These are phyloP conservation scores for Cremastobaeus sp. DNA, from an alignment of 2,888 invertebrate genomes.

Conservation along the genomic window DNA sequence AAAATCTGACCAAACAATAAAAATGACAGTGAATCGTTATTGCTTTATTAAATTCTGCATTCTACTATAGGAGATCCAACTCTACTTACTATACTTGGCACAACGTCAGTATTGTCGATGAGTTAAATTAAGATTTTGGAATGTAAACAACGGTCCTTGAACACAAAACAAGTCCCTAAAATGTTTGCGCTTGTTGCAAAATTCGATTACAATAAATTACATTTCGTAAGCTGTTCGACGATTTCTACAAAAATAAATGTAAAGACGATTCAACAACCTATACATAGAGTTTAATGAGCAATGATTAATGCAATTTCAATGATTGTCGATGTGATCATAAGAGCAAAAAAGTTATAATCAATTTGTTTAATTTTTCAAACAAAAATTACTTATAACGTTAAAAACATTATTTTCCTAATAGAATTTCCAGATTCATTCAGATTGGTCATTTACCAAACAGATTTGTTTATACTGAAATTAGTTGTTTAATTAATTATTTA, in stretches of 20 bases:
- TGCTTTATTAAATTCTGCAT: background rate
- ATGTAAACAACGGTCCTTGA: slow-evolving; percentile 20
- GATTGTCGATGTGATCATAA: slow-evolving; percentile 9
- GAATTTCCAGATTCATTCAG: too few species aligned
- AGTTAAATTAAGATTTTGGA: slow-evolving; percentile 12
- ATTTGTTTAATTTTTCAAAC: background rate
- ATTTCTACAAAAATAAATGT: slow-evolving; percentile 31
- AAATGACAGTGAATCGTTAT: background rate
- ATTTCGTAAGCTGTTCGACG: background rate
- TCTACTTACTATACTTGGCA: slow-evolving; percentile 20
- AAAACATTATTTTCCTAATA: too few species aligned
- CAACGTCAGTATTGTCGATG: slow-evolving; percentile 31
- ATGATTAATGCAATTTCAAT: slow-evolving; percentile 6
- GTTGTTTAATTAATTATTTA: too few species aligned
- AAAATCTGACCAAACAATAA: too few species aligned
- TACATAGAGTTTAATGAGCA: slow-evolving; percentile 1
- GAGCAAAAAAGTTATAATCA: too few species aligned
- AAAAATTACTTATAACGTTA: too few species aligned
- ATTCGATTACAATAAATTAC: slow-evolving; percentile 3
- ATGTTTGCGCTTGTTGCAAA: slow-evolving; percentile 19
- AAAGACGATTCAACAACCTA: slow-evolving; percentile 11
- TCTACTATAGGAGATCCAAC: background rate
- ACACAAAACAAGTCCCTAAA: slow-evolving; percentile 10
- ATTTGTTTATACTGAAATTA: too few species aligned
- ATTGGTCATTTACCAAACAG: too few species aligned